phyloP scores from a whole-genome alignment of 2,888 invertebrate species.

The Protophormia terraenovae region DNA sequence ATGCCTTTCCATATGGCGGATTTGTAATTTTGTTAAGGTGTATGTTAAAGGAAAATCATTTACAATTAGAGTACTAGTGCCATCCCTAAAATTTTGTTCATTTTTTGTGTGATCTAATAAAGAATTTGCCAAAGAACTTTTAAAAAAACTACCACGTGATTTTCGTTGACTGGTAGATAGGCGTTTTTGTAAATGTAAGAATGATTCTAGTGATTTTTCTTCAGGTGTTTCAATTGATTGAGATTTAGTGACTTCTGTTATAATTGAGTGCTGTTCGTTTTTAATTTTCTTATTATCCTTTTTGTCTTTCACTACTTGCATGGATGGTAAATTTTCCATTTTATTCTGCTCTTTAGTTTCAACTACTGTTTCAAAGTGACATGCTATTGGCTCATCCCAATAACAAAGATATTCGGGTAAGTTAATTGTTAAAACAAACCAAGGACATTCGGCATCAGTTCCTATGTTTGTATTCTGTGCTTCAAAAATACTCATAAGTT shows the following conservation, averaged over 20 bases:
- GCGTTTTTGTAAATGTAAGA: not conserved
- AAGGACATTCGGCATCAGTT: constrained; percentile 60
- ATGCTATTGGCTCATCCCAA: constrained; percentile 76
- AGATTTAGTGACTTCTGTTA: not conserved
- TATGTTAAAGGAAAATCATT: constrained; percentile 59
- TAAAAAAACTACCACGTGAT: not conserved
- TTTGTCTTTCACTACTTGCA: not conserved
- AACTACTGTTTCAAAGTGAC: constrained; percentile 72
- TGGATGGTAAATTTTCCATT: not conserved
- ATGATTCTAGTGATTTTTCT: not conserved
- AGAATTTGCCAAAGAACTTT: not conserved
- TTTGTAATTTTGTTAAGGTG: constrained; percentile 62
- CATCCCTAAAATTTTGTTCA: not conserved
- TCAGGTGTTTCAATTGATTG: not conserved
- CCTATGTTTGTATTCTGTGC: not conserved
- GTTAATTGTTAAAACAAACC: constrained; percentile 74
- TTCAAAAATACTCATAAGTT: constrained; percentile 11
- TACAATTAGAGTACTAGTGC: not conserved
- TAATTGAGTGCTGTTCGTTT: not conserved
- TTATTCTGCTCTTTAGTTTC: not conserved
- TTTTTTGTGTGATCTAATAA: not conserved
- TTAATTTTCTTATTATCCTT: not conserved
- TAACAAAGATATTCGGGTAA: constrained; percentile 73
- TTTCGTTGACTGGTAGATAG: not conserved
- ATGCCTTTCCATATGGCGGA: constrained; percentile 69